Evolutionary conservation across 2,888 invertebrate genomes (phyloP).

Genomic region (Agrypnus murinus): DNA sequence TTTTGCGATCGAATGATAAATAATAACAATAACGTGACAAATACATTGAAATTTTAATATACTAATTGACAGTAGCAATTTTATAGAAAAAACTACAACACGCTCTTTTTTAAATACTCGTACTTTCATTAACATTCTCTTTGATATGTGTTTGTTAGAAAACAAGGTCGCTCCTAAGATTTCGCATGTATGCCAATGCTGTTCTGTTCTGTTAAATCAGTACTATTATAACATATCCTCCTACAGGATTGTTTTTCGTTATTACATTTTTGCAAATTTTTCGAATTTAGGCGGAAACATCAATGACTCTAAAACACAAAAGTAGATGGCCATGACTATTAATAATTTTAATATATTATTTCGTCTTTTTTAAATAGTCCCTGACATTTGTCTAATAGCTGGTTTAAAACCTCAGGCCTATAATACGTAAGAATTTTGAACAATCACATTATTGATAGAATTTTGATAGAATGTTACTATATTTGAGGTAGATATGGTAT

Average conservation of each 20-base stretch:
- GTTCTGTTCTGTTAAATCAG: constrained; percentile 40
- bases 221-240: constrained; percentile 23
- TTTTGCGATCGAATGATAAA: too few species aligned
- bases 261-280: neutral
- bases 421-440: constrained; percentile 14
- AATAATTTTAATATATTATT: constrained; percentile 27
- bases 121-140: constrained; percentile 40
- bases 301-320: constrained; percentile 16
- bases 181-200: constrained; percentile 40
- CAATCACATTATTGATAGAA: neutral
- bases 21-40: too few species aligned
- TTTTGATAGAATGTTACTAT: neutral
- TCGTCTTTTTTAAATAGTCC: constrained; percentile 39
- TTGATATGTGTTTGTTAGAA: constrained; percentile 30
- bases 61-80: too few species aligned
- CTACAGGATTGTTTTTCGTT: constrained; percentile 22
- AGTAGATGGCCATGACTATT: constrained; percentile 41
- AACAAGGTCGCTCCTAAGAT: constrained; percentile 39
- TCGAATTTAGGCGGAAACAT: neutral
- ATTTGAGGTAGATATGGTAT: too few species aligned
- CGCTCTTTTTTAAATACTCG: constrained; percentile 12
- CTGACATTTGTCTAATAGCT: constrained; percentile 44
- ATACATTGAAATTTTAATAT: too few species aligned
- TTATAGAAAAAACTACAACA: neutral
- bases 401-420: constrained; percentile 9